Conservation (phyloP, 2,113 vertebrate species). For the Pao palembangensis region DNA sequence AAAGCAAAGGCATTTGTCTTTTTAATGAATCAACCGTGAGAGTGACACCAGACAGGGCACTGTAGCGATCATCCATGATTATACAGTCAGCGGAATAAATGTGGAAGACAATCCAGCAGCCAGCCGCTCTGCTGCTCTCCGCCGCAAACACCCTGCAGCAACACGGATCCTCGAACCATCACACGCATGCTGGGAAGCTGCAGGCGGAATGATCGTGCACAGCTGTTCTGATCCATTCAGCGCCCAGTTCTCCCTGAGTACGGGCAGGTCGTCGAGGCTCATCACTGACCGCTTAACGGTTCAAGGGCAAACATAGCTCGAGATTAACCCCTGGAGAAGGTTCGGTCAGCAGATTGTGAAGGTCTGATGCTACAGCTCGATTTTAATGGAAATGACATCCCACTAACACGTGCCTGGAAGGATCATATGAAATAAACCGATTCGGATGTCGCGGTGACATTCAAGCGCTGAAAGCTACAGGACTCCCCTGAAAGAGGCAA, state of each 20-base stretch:
- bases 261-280: not conserved
- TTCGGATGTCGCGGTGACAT: slow-evolving; percentile 34
- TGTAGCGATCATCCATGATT: slow-evolving; percentile 2
- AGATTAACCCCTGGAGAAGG: slow-evolving; percentile 28
- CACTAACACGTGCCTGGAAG: not conserved
- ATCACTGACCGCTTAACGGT: slow-evolving; percentile 7
- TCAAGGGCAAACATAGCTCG: slow-evolving; percentile 59
- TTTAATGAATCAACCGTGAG: not conserved
- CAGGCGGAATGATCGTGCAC: not conserved
- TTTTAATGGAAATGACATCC: not conserved
- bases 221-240: not conserved
- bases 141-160: slow-evolving; percentile 5
- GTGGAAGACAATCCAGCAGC: not conserved
- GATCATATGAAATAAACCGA: not conserved
- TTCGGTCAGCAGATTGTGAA: not conserved
- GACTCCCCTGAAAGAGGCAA: not conserved
- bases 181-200: not conserved
- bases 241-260: not conserved
- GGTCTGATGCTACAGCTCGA: not conserved
- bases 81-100: not conserved
- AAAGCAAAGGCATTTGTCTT: too few species aligned
- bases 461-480: slow-evolving; percentile 11
- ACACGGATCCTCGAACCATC: not conserved
- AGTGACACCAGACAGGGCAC: not conserved
- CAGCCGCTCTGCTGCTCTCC: slow-evolving; percentile 15